Percentiles rank a stretch among this genome's conserved stretches.
Conservation (phyloP, 2,797 vertebrate species). For the Neomorphus geoffroyi region DNA sequence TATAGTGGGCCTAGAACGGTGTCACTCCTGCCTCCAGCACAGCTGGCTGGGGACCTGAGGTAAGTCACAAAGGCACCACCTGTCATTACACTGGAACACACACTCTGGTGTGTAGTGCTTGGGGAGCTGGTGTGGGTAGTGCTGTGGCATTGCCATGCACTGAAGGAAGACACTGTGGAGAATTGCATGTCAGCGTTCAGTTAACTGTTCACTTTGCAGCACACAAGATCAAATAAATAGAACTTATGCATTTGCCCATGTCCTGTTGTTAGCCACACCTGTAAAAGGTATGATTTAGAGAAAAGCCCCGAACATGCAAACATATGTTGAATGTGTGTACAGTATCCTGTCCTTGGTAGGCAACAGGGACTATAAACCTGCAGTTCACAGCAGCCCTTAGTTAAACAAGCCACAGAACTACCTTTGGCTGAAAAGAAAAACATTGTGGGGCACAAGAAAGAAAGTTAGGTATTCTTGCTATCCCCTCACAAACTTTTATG, state of each 20-base stretch:
- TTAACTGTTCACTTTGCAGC: not conserved
- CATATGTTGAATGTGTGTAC: too few species aligned
- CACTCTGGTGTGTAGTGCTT: too few species aligned
- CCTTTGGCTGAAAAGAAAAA: not conserved
- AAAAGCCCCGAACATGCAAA: not conserved
- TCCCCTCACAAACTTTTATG: not conserved
- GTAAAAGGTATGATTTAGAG: not conserved
- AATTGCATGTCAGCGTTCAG: fast-evolving
- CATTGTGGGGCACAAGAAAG: not conserved
- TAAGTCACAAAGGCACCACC: not conserved
- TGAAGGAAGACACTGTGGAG: not conserved
- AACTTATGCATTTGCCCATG: not conserved
- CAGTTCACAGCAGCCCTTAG: not conserved
- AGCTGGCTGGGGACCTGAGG: fast-evolving
- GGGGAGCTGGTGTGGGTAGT: not conserved
- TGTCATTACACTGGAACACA: fast-evolving
- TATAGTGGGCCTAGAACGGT: not conserved
- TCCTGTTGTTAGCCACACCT: not conserved
- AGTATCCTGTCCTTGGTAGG: not conserved
- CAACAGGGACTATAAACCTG: not conserved
- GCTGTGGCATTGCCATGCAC: fast-evolving
- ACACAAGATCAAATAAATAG: not conserved
- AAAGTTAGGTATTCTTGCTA: not conserved
- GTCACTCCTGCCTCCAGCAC: not conserved
- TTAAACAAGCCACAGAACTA: not conserved